A percentile compares a stretch with the other conserved stretches of the same genome.
Evolutionary conservation across 2,797 vertebrate species (phyloP).

Genomic region (Hyperoplus immaculatus): DNA sequence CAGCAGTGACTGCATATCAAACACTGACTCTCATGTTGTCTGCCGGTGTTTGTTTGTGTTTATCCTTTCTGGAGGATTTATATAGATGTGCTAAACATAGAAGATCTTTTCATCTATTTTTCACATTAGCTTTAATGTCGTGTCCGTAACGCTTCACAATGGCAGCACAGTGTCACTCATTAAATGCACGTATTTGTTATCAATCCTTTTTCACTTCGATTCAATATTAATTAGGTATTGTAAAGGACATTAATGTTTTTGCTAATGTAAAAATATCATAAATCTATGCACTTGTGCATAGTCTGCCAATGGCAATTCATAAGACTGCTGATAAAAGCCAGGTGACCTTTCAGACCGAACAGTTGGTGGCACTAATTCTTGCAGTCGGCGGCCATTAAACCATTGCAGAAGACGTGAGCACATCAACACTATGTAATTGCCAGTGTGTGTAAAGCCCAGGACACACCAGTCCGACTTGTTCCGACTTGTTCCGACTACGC

Average conservation of each 20-base stretch:
- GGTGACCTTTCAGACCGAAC: background rate
- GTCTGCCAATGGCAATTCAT: background rate
- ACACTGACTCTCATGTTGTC: slow-evolving; percentile 60
- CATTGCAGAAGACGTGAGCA: background rate
- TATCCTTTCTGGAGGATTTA: slow-evolving; percentile 59
- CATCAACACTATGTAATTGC: background rate
- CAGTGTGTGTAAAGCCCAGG: background rate
- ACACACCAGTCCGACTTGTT: no score
- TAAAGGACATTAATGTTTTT: background rate
- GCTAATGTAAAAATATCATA: background rate
- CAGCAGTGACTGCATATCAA: slow-evolving; percentile 61
- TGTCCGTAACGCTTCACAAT: slow-evolving; percentile 12
- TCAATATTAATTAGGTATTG: background rate
- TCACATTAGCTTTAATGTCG: slow-evolving; percentile 28
- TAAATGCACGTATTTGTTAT: slow-evolving; percentile 10
- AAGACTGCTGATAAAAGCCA: background rate
- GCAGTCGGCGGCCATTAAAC: background rate
- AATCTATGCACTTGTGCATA: background rate
- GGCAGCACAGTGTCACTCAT: slow-evolving; percentile 1
- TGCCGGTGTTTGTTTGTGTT: slow-evolving; percentile 65
- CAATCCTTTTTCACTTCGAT: slow-evolving; percentile 7
- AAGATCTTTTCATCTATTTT: slow-evolving; percentile 45
- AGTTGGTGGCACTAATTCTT: background rate
- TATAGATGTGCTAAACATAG: slow-evolving; percentile 70
- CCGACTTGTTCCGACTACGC: no score